These are phyloP conservation scores for Myzus persicae DNA, from an alignment of 1,140 invertebrate species.

Conservation along the genomic window DNA sequence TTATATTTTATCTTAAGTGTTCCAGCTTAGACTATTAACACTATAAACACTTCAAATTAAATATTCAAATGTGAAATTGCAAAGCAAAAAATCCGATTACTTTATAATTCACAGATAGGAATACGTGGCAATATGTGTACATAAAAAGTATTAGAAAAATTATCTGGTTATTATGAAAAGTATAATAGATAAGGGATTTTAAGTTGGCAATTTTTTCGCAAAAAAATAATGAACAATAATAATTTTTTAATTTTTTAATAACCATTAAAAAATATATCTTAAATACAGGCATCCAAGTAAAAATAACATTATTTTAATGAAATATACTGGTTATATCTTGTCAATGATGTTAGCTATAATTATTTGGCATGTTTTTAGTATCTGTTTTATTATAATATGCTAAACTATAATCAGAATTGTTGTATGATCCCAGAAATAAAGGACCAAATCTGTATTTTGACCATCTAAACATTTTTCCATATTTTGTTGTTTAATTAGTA, in stretches of 20 bases:
- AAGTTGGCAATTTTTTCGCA: no score
- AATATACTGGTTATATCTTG: no score
- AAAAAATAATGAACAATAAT: not conserved
- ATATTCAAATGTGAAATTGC: not conserved
- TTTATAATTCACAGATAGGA: not conserved
- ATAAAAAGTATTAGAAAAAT: not conserved
- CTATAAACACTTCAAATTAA: not conserved
- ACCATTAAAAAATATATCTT: not conserved
- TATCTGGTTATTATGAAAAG: slow-evolving; percentile 16
- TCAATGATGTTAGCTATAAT: no score
- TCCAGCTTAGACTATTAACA: not conserved
- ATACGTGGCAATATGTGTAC: not conserved
- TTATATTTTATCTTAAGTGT: slow-evolving; percentile 3
- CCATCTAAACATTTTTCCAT: not conserved
- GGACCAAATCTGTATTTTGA: not conserved
- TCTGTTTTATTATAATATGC: no score
- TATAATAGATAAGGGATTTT: not conserved
- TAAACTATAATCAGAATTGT: not conserved
- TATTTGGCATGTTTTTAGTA: no score
- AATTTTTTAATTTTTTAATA: not conserved
- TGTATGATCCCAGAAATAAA: not conserved
- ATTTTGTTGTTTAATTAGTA: not conserved
- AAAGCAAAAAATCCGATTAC: not conserved
- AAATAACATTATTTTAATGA: no score
- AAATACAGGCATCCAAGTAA: not conserved